phyloP scores from a whole-genome alignment of 2,888 invertebrate genomes.

The Clanis bilineata region DNA sequence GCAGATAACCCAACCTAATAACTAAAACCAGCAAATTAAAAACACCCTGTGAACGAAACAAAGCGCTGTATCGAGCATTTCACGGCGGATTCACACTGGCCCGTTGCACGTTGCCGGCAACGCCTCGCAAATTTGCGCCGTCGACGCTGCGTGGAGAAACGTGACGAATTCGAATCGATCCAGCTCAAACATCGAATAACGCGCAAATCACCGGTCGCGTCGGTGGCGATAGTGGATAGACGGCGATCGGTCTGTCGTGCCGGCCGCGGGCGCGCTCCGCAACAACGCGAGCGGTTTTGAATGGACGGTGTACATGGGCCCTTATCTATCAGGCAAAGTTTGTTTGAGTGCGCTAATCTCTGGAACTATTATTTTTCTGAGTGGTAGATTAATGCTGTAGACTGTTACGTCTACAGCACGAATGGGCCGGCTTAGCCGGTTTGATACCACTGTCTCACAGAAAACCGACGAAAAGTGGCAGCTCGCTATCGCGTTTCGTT shows the following conservation, averaged over 20 bases:
- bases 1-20: neutral
- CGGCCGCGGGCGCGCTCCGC: slow-evolving; percentile 40
- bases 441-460: too few relatives aligned
- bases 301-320: slow-evolving; percentile 34
- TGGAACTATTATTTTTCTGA: too few relatives aligned
- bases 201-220: slow-evolving; percentile 62
- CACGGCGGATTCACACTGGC: slow-evolving; percentile 44
- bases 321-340: too few relatives aligned
- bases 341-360: too few relatives aligned
- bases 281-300: slow-evolving; percentile 21
- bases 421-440: too few relatives aligned
- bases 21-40: neutral
- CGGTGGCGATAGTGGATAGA: slow-evolving; percentile 51
- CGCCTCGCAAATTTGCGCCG: slow-evolving; percentile 62
- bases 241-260: slow-evolving; percentile 49
- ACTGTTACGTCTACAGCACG: too few relatives aligned
- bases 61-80: slow-evolving; percentile 13
- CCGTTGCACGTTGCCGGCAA: slow-evolving; percentile 54
- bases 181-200: slow-evolving; percentile 53
- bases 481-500: too few relatives aligned
- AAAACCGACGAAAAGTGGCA: too few relatives aligned
- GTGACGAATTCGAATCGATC: slow-evolving; percentile 68
- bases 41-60: slow-evolving; percentile 27
- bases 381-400: too few relatives aligned
- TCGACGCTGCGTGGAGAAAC: slow-evolving; percentile 51